phyloP scores from a whole-genome alignment of 1,140 invertebrate genomes.

The Neodiprion fabricii region DNA sequence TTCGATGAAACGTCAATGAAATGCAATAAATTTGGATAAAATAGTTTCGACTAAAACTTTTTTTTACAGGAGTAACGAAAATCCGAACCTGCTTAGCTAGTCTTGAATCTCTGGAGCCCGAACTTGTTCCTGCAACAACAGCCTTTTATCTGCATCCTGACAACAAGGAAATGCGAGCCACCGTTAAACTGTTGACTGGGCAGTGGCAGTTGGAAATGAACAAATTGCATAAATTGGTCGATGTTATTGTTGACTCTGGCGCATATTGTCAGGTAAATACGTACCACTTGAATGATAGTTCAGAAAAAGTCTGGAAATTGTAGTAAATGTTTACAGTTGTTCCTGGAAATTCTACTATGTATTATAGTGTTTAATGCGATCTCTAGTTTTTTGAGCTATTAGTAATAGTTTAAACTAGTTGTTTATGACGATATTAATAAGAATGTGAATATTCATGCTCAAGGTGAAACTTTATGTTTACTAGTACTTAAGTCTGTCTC shows the following conservation, averaged over 20 bases:
- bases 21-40: background rate
- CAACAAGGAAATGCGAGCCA: constrained; percentile 50
- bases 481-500: too few species aligned
- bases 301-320: constrained; percentile 11
- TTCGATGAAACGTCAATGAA: too few species aligned
- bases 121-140: constrained; percentile 67
- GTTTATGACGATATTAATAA: too few species aligned
- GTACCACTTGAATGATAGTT: constrained; percentile 24
- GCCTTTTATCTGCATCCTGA: constrained; percentile 56
- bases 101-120: constrained; percentile 70
- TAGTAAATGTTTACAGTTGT: too few species aligned
- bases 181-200: constrained; percentile 59
- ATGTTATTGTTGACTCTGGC: constrained; percentile 70
- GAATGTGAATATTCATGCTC: too few species aligned
- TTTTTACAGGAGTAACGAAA: constrained; percentile 63
- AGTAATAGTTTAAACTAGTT: background rate
- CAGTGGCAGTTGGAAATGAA: constrained; percentile 68
- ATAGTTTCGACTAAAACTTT: constrained; percentile 13
- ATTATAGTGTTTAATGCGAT: background rate
- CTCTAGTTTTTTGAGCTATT: background rate
- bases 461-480: too few species aligned
- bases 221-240: constrained; percentile 64
- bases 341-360: too few species aligned
- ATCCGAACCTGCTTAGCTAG: constrained; percentile 70
- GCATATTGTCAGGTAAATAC: constrained; percentile 68